These are phyloP conservation scores for Drosophila borealis DNA, from an alignment of 2,888 invertebrate species.

Conservation along the genomic window DNA sequence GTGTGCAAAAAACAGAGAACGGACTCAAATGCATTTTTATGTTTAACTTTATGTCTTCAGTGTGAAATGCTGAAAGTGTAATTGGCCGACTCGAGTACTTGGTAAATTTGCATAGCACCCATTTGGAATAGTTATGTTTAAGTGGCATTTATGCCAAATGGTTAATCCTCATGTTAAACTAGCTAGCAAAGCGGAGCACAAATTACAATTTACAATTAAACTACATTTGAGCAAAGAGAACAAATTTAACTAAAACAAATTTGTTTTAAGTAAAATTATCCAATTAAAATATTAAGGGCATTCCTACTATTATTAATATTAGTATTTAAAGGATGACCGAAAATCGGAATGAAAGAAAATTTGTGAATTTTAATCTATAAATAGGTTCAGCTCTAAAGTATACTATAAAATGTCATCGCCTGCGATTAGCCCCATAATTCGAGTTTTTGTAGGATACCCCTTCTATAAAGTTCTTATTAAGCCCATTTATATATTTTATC, in stretches of 20 bases:
- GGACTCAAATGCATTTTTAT: slow-evolving; percentile 46
- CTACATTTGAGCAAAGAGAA: background rate
- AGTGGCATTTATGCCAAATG: slow-evolving; percentile 21
- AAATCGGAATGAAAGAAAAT: too few relatives aligned
- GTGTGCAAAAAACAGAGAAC: slow-evolving; percentile 2
- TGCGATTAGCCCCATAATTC: background rate
- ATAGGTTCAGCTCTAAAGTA: background rate
- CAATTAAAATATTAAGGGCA: background rate
- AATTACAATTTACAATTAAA: background rate
- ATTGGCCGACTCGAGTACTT: slow-evolving; percentile 45
- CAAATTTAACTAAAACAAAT: background rate
- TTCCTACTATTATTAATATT: background rate
- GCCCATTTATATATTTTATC: too few relatives aligned
- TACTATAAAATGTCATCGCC: background rate
- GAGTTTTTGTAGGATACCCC: too few relatives aligned
- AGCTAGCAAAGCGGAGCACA: slow-evolving; percentile 2
- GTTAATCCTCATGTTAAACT: slow-evolving; percentile 22
- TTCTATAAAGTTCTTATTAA: too few relatives aligned
- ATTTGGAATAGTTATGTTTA: slow-evolving; percentile 21
- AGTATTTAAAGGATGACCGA: too few relatives aligned
- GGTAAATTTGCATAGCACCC: slow-evolving; percentile 44
- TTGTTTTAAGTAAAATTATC: background rate
- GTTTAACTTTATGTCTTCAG: slow-evolving; percentile 40
- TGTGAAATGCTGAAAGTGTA: slow-evolving; percentile 41
- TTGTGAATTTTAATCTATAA: too few relatives aligned